Evolutionary conservation across 2,113 vertebrate species (phyloP).

Genomic region (Campylomormyrus tamandua): DNA sequence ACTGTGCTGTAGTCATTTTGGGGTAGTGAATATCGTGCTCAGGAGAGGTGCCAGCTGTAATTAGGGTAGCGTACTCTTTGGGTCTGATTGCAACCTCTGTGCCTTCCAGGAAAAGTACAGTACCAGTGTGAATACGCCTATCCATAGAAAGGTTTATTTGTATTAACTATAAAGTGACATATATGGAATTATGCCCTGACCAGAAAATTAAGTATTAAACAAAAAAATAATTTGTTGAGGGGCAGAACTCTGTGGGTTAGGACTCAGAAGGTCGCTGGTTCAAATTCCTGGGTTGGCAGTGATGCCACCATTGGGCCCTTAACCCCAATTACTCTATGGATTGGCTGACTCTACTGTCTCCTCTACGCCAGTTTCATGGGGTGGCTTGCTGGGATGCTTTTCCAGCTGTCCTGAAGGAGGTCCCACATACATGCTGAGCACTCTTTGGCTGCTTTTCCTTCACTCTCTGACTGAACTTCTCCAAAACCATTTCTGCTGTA

Average conservation of each 20-base stretch:
- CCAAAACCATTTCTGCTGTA: too few species aligned
- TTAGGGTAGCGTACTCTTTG: background rate
- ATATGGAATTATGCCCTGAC: background rate
- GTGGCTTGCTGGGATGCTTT: background rate
- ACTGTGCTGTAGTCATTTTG: background rate
- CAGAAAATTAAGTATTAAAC: background rate
- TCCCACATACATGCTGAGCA: too few species aligned
- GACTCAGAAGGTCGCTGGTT: background rate
- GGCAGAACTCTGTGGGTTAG: background rate
- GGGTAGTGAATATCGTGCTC: background rate
- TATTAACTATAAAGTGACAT: background rate
- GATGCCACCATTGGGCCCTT: background rate
- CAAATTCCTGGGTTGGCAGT: background rate
- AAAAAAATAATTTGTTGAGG: background rate
- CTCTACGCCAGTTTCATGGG: background rate
- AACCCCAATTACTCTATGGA: background rate
- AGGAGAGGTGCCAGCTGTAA: background rate
- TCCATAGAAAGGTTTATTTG: background rate
- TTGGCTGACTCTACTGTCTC: background rate
- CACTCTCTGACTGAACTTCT: background rate
- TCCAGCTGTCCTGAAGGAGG: too few species aligned
- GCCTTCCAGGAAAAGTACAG: background rate
- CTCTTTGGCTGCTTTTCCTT: too few species aligned
- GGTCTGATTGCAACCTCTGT: background rate
- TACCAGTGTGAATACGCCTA: background rate